phyloP scores from a whole-genome alignment of 2,113 vertebrate genomes.

The Menidia beryllina region DNA sequence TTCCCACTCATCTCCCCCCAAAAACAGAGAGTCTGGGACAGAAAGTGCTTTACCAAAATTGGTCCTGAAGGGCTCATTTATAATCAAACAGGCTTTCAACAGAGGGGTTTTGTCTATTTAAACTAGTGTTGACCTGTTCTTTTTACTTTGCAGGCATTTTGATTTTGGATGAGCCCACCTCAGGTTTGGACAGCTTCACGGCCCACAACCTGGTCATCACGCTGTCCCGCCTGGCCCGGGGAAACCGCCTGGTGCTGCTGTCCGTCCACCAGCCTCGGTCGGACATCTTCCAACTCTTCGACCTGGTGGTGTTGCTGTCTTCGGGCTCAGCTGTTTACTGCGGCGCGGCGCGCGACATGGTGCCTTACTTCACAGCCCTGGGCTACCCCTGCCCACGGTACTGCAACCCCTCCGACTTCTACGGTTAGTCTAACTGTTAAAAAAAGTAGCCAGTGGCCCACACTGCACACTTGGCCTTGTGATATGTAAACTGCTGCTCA shows the following conservation, averaged over 20 bases:
- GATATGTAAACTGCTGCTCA: too few species aligned
- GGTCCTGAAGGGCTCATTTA: background rate
- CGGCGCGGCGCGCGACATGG: conserved; percentile 90
- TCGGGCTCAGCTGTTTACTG: conserved; percentile 90
- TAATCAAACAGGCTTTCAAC: background rate
- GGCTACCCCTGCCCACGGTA: conserved; percentile 92
- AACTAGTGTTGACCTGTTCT: background rate
- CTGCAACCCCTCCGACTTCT: conserved; percentile 97
- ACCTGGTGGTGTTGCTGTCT: conserved; percentile 91
- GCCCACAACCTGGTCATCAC: conserved; percentile 96
- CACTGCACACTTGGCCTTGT: background rate
- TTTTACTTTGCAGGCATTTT: conserved; percentile 87
- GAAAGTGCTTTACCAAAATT: background rate
- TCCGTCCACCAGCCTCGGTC: conserved; percentile 96
- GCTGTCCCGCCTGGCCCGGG: conserved; percentile 90
- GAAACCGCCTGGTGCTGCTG: conserved; percentile 92
- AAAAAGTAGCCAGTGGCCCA: background rate
- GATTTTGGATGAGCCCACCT: conserved; percentile 95
- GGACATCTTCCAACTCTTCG: conserved; percentile 95
- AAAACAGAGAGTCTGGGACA: background rate
- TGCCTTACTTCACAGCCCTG: conserved; percentile 89
- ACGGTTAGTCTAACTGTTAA: conserved; percentile 81
- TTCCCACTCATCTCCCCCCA: background rate
- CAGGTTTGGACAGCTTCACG: conserved; percentile 97
- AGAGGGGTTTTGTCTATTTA: background rate